These are phyloP conservation scores for Pammene aurita DNA, from an alignment of 2,888 invertebrate genomes.

Conservation along the genomic window DNA sequence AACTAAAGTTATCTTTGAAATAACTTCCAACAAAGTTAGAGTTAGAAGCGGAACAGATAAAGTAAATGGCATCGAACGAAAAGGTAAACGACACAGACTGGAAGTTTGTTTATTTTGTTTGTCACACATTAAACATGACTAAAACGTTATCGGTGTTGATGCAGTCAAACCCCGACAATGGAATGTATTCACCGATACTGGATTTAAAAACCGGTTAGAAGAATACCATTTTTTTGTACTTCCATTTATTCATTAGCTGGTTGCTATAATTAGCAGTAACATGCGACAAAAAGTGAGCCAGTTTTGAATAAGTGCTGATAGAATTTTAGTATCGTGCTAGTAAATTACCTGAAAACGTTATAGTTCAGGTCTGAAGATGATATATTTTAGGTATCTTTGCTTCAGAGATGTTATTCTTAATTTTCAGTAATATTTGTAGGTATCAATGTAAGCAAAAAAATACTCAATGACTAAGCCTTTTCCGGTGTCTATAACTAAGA, in stretches of 20 bases:
- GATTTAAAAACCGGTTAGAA: constrained; percentile 27
- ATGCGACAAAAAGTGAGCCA: constrained; percentile 7
- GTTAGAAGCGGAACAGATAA: background rate
- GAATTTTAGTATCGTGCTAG: background rate
- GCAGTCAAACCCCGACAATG: constrained; percentile 23
- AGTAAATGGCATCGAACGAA: constrained; percentile 15
- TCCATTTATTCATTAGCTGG: constrained; percentile 20
- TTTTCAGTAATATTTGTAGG: background rate
- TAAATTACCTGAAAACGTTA: background rate
- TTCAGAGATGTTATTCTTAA: background rate
- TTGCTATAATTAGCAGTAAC: constrained; percentile 15
- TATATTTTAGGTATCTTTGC: background rate
- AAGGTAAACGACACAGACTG: constrained; percentile 27
- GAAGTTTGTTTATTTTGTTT: constrained; percentile 25
- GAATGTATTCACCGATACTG: constrained; percentile 27
- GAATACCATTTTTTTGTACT: constrained; percentile 14
- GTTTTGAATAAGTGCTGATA: background rate
- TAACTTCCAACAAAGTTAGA: constrained; percentile 1
- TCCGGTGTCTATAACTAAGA: constrained; percentile 25
- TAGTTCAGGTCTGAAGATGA: background rate
- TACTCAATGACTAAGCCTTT: constrained; percentile 16
- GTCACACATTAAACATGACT: constrained; percentile 19
- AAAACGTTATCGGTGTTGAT: constrained; percentile 30
- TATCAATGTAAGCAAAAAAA: constrained; percentile 2
- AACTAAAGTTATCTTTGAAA: constrained; percentile 5